Percentiles rank a stretch among this genome's conserved stretches.
These are phyloP conservation scores for Zaprionus bogoriensis DNA, from an alignment of 2,888 invertebrate genomes.

Conservation along the genomic window DNA sequence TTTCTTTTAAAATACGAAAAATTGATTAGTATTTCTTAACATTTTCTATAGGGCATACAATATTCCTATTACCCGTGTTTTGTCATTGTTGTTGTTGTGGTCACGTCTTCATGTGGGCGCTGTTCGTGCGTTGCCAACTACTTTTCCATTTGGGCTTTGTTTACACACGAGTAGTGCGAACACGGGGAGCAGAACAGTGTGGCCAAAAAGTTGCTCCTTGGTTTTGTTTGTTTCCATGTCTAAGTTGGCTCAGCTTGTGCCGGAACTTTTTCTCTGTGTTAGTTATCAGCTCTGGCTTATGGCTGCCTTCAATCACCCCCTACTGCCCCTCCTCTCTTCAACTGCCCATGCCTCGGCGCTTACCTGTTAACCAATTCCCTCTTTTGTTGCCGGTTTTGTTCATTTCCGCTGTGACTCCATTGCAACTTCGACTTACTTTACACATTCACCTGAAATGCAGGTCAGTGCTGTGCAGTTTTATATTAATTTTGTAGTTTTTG, in stretches of 20 bases:
- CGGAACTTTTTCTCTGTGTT: constrained; percentile 27
- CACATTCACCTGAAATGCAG: constrained; percentile 58
- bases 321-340: no score
- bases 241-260: constrained; percentile 62
- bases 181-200: constrained; percentile 23
- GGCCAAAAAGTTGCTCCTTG: constrained; percentile 55
- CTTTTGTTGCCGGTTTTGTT: constrained; percentile 46
- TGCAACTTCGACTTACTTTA: constrained; percentile 33
- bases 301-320: constrained; percentile 52
- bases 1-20: no score
- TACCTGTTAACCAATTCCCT: no score
- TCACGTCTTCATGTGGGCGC: constrained; percentile 22
- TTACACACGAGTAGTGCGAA: constrained; percentile 45
- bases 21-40: no score
- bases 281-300: constrained; percentile 46
- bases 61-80: neutral
- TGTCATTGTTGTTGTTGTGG: constrained; percentile 1
- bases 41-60: constrained; percentile 18
- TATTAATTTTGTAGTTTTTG: constrained; percentile 47
- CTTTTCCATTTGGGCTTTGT: constrained; percentile 51
- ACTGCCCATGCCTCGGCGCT: no score
- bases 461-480: constrained; percentile 59
- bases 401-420: constrained; percentile 62
- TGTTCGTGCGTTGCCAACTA: constrained; percentile 53
- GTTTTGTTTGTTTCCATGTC: constrained; percentile 51